Percentiles rank a stretch among this genome's conserved stretches.
phyloP scores from a whole-genome alignment of 2,113 vertebrate genomes.

The Ceyx margarethae region DNA sequence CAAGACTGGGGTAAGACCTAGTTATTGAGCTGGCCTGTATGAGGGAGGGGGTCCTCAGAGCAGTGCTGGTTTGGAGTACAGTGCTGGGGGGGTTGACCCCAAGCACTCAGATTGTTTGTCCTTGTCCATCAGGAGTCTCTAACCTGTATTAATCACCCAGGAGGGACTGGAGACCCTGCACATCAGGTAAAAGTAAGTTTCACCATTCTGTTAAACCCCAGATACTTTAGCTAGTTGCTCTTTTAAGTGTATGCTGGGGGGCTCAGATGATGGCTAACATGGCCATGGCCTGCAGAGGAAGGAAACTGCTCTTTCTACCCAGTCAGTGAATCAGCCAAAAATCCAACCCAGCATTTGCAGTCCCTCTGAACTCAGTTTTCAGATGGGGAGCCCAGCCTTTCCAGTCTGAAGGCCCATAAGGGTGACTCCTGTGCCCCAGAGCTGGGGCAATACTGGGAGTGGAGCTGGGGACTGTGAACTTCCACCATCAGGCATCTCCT shows the following conservation, averaged over 20 bases:
- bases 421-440: not conserved
- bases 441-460: not conserved
- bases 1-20: accelerated
- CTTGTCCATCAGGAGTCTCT: not conserved
- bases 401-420: not conserved
- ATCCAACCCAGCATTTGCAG: constrained; percentile 8
- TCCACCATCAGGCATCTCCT: not conserved
- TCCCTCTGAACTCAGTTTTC: not conserved
- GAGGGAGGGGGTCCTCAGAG: not conserved
- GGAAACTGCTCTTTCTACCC: constrained; percentile 45
- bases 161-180: not conserved
- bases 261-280: constrained; percentile 24
- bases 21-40: not conserved
- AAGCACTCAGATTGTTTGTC: not conserved
- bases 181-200: not conserved
- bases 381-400: not conserved
- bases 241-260: constrained; percentile 13
- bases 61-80: not conserved
- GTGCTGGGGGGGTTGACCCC: not conserved
- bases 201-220: constrained; percentile 32
- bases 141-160: not conserved
- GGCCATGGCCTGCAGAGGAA: constrained; percentile 23
- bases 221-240: not conserved
- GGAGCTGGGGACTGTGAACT: not conserved
- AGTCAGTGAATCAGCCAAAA: constrained; percentile 8